Base-by-base conservation (phyloP, 2,888 invertebrate genomes). In the Coenonympha arcania region DNA sequence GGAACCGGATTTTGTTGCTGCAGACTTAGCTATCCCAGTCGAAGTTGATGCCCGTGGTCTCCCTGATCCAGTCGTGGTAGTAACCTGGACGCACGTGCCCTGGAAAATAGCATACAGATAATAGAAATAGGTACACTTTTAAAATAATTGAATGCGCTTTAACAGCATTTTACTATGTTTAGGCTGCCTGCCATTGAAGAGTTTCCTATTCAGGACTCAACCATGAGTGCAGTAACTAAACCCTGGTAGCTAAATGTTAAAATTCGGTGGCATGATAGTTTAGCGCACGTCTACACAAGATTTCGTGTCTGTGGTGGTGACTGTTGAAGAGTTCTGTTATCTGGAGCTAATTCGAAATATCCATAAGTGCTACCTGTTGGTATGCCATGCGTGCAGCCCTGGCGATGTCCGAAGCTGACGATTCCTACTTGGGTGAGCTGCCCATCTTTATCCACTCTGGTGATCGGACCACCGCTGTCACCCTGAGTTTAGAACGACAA, bases 1-100 rank as follows among this genome's bases (percentile, higher is more conserved):
- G n/a, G 22, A 26, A 18, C 9, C 54, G 2, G 34, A 30, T 18
- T 34, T 39, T 6, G 49, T 26, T 9, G 9, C 19, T 5, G 13
- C 13, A 3, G 13, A 4, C 2, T 41, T 8, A 16, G 6, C 49
- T 37, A 4, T 48, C 36, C 69, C 69, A 69, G 49, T 71, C 69
- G 46, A 71, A 69, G 56, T 53, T 54, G 42, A 67, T 55, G 3
- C 62, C 63, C 3, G 66, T 69, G 5, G 57, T 48, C 13, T 59
- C 52, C 3, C 41, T 18, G 49, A 60, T 61, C 71, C 71, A 71
- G 24, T 59, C 57, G 24, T 69, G 69, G 58, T 69, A 71, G 50
- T 62, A 59, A 0, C 69, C 71, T 0, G 71, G 19, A 31, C 15
- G 22, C 4, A 33, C 34, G 13, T 36, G 20, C 8, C 9, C 33